Evolutionary conservation across 2,113 vertebrate genomes (phyloP).

Genomic region (Pardalotus punctatus): DNA sequence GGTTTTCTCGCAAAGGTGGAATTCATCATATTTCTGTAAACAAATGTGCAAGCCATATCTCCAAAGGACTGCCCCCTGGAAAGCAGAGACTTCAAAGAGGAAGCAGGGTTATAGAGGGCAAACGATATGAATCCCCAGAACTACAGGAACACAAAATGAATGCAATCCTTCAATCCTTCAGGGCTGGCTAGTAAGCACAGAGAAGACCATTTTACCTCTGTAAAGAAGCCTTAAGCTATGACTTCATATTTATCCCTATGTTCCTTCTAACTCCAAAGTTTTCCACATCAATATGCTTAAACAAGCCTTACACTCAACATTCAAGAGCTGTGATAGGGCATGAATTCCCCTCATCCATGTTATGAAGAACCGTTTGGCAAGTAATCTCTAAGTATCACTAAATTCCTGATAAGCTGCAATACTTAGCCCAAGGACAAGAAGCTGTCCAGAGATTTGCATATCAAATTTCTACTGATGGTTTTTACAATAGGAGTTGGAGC

Average conservation of each 20-base stretch:
- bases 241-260: background rate
- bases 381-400: conserved; percentile 20
- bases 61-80: background rate
- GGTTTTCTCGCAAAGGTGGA: background rate
- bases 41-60: fast-evolving
- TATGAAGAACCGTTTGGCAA: background rate
- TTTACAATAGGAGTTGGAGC: background rate
- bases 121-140: background rate
- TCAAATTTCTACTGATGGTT: background rate
- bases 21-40: background rate
- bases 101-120: background rate
- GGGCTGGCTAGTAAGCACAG: background rate
- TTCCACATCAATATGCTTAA: background rate
- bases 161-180: background rate
- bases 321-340: background rate
- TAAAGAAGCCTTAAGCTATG: background rate
- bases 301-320: background rate
- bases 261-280: background rate
- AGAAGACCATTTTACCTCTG: background rate
- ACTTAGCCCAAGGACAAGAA: conserved; percentile 36
- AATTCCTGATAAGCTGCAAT: conserved; percentile 14
- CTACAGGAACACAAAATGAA: background rate
- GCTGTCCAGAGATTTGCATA: conserved; percentile 40
- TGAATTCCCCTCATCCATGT: background rate
- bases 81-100: background rate